These are phyloP conservation scores for Rhinichthys osculus DNA, from an alignment of 2,797 vertebrate genomes.

Conservation along the genomic window DNA sequence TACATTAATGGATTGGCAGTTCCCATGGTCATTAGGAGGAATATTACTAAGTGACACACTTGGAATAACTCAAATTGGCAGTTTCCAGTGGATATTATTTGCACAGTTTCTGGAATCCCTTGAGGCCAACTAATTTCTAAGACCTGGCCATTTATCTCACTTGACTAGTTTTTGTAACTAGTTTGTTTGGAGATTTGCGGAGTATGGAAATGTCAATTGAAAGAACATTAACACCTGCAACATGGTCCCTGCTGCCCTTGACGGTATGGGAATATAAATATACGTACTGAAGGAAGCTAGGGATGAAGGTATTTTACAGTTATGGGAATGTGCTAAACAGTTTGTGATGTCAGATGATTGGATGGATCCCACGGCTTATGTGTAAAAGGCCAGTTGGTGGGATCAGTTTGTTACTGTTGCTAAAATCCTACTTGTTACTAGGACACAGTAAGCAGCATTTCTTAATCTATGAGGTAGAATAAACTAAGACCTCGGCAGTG, in stretches of 20 bases:
- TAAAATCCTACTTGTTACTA: constrained; percentile 53
- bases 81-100: constrained; percentile 52
- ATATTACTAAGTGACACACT: constrained; percentile 15
- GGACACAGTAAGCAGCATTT: constrained; percentile 45
- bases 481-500: constrained; percentile 46
- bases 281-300: constrained; percentile 3
- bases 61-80: constrained; percentile 7
- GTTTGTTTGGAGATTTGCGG: constrained; percentile 14
- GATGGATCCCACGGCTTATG: constrained; percentile 48
- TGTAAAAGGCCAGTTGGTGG: constrained; percentile 47
- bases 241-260: constrained; percentile 27
- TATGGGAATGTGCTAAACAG: constrained; percentile 49
- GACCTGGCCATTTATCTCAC: constrained; percentile 32
- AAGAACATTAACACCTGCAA: constrained; percentile 38
- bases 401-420: constrained; percentile 49
- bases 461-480: constrained; percentile 12
- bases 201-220: constrained; percentile 50
- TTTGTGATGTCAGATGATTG: constrained; percentile 51
- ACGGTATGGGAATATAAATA: constrained; percentile 48
- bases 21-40: not conserved
- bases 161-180: constrained; percentile 49
- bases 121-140: constrained; percentile 21
- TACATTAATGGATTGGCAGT: constrained; percentile 25
- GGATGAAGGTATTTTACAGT: constrained; percentile 44
- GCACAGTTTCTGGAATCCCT: constrained; percentile 39